Base-by-base conservation (phyloP, 2,797 vertebrate genomes). In the Hemibagrus guttatus region DNA sequence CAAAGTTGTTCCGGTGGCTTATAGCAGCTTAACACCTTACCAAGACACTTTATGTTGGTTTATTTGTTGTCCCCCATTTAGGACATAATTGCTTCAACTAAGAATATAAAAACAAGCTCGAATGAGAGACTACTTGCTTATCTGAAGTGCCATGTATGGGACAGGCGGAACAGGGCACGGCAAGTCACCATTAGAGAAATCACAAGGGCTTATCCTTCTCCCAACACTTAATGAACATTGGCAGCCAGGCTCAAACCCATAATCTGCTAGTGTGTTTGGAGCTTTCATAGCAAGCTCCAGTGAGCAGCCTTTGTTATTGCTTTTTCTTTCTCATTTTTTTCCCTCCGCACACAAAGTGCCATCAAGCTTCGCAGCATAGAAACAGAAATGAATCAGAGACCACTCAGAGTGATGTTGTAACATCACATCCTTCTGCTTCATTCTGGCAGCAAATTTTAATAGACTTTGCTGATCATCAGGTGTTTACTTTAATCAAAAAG, bases 231-330 rank as follows among this genome's bases (percentile, higher is more conserved):
- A 91, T 92, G 90, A 91, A 91, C 90, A 91, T 89, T 78, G 86
- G 81, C 89, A 90, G 85, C 85, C 86, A 84, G 89, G 84, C 85
- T 88, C 86, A 90, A 88, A 88, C 88, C 86, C 89, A 91, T 91
- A 91, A 92, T 91, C 91, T 91, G 87, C 83, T 91, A 91, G 91
- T 89, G 91, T 90, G 90, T 91, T 87, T 85, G 88, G 88, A 85
- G 85, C 87, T 90, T 86, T 90, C 89, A 90, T 91, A 89, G 85
- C 91, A 90, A 91, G 91, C 89, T 88, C 90, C 90, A 91, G 80
- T 90, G 89, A 89, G 84, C 88, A 92, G 87, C 85, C 87, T 89
- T 90, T 91, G 90, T 84, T 85, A 83, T 88, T 88, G 84, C 90
- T 85, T 81, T 81, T 85, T 63, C 66, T 89, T 83, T 84, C 63